A percentile compares a stretch with the other conserved stretches of the same genome.
phyloP scores from a whole-genome alignment of 2,113 vertebrate species.

The Odocoileus virginianus region DNA sequence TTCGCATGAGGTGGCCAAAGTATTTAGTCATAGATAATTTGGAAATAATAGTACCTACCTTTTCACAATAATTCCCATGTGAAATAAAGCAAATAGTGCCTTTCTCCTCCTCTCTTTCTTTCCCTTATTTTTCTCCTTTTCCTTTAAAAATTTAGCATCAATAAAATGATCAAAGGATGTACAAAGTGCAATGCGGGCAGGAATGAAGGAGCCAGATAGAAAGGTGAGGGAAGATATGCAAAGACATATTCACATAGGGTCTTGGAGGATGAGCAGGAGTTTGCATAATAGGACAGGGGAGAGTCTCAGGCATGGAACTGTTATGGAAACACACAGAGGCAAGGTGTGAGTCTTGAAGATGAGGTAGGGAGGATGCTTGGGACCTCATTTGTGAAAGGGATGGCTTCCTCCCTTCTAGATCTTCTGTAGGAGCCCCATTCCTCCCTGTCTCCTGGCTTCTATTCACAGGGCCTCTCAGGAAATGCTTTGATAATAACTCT shows the following conservation, averaged over 20 bases:
- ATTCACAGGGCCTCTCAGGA: background rate
- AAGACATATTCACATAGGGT: background rate
- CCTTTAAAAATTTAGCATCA: background rate
- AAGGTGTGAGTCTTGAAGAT: background rate
- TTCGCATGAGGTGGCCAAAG: too few relatives aligned
- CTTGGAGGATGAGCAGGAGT: background rate
- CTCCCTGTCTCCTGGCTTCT: background rate
- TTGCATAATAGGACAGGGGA: background rate
- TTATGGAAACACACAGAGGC: background rate
- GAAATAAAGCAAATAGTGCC: background rate
- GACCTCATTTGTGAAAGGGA: background rate
- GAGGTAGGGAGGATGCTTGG: background rate
- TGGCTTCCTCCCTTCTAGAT: too few relatives aligned
- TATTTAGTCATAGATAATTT: background rate
- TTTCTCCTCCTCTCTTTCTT: background rate
- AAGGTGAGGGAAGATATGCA: background rate
- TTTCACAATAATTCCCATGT: background rate
- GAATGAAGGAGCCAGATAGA: background rate
- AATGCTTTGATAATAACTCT: background rate
- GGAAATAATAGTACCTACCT: background rate
- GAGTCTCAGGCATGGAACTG: background rate
- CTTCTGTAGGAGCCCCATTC: background rate
- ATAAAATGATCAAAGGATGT: background rate
- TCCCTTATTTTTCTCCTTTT: background rate
- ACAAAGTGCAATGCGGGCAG: background rate